A percentile compares a stretch with the other conserved stretches of the same genome.
Evolutionary conservation across 2,888 invertebrate genomes (phyloP).

Genomic region (Koerneria pararmatus): DNA sequence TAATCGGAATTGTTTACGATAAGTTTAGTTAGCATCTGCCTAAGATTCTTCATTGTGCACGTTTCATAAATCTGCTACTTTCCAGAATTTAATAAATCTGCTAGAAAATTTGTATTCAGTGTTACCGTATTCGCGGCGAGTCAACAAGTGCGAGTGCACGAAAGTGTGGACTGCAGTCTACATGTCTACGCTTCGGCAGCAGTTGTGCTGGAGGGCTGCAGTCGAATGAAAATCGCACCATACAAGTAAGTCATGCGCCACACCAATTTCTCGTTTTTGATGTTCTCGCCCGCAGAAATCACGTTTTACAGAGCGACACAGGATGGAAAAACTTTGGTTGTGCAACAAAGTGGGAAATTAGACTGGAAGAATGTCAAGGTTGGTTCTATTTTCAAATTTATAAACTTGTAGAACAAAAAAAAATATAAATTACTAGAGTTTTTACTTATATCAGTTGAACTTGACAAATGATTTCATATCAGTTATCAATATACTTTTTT

Average conservation of each 20-base stretch:
- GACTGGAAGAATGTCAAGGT: slow-evolving; percentile 20
- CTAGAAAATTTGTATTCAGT: slow-evolving; percentile 17
- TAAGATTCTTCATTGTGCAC: neutral
- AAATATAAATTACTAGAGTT: no score
- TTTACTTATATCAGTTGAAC: no score
- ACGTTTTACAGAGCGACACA: neutral
- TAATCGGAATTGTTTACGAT: no score
- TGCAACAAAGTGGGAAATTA: slow-evolving; percentile 17
- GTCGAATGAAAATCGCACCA: neutral
- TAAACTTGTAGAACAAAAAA: no score
- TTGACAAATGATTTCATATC: no score
- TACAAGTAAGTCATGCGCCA: neutral
- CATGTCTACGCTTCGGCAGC: slow-evolving; percentile 36
- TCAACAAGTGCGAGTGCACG: slow-evolving; percentile 42
- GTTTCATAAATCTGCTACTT: neutral
- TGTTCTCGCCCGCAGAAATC: neutral
- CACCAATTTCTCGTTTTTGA: neutral
- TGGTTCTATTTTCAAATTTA: neutral
- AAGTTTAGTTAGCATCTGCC: no score
- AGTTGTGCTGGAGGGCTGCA: slow-evolving; percentile 37
- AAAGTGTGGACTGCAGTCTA: slow-evolving; percentile 29
- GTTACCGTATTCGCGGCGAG: slow-evolving; percentile 32
- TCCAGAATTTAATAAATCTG: neutral
- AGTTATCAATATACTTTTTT: no score
- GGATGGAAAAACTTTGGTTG: neutral